Evolutionary conservation across 2,888 invertebrate species (phyloP).

Genomic region (Andrena bucephala): DNA sequence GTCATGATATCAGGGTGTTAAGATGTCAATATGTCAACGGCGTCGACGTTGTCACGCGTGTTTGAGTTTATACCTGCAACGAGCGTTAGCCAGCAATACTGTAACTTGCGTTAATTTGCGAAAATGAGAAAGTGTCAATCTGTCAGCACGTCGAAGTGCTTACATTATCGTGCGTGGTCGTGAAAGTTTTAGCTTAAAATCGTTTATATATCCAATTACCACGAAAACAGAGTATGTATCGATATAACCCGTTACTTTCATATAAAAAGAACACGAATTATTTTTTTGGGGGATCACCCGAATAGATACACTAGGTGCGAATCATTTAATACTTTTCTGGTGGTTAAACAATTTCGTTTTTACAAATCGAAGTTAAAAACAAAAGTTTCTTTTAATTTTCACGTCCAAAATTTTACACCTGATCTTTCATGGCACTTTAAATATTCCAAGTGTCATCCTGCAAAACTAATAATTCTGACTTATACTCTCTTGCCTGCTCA

Average conservation of each 20-base stretch:
- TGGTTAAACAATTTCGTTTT: no score
- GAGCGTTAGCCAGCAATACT: constrained; percentile 35
- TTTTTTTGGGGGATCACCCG: background rate
- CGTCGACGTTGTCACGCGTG: constrained; percentile 37
- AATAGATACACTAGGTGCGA: no score
- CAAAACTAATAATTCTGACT: no score
- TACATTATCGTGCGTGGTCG: constrained; percentile 6
- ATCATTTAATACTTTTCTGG: no score
- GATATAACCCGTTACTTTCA: background rate
- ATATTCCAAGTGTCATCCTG: no score
- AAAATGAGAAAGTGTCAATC: constrained; percentile 51
- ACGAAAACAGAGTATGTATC: background rate
- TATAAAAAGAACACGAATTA: background rate
- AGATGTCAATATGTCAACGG: constrained; percentile 55
- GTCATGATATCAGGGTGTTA: constrained; percentile 48
- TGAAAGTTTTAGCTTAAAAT: background rate
- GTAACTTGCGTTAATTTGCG: constrained; percentile 44
- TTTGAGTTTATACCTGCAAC: constrained; percentile 44
- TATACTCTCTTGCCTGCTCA: no score
- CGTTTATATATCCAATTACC: background rate
- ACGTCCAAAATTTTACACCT: no score
- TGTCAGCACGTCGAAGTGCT: constrained; percentile 22
- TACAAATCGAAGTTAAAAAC: no score
- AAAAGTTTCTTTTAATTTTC: no score
- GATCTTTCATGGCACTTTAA: no score